Conservation (phyloP, 2,113 vertebrate species). For the Lagopus muta region DNA sequence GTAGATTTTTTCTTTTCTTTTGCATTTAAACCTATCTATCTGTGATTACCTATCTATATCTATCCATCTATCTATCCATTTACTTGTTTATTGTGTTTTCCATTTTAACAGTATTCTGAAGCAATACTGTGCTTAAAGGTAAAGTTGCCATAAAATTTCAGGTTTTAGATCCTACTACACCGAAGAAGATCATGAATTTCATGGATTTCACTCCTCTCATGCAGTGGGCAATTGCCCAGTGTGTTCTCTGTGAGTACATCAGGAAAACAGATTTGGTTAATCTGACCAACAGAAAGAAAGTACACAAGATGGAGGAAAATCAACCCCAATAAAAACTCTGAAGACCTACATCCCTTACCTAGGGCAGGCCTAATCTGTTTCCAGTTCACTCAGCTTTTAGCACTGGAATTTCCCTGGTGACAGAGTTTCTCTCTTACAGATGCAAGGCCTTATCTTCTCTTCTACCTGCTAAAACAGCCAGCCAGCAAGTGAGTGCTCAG, state of each 20-base stretch:
- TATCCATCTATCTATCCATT: too few species aligned
- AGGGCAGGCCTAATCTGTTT: background rate
- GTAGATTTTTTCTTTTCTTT: background rate
- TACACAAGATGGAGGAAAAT: background rate
- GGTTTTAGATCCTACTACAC: background rate
- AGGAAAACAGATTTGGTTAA: background rate
- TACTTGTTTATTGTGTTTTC: background rate
- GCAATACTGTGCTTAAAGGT: background rate
- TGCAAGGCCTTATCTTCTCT: background rate
- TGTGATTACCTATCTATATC: too few species aligned
- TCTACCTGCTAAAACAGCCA: background rate
- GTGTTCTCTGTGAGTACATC: background rate
- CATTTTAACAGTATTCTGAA: background rate
- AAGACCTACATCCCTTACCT: background rate
- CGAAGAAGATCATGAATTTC: background rate
- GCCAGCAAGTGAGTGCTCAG: fast-evolving
- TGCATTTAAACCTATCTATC: background rate
- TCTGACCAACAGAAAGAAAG: background rate
- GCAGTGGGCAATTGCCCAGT: background rate
- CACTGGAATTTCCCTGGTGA: background rate
- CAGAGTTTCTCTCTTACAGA: background rate
- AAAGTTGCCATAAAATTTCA: background rate
- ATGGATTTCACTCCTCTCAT: background rate
- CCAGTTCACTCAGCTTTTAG: background rate
- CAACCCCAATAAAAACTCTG: background rate